These are phyloP conservation scores for Mus caroli DNA, from an alignment of 2,797 vertebrate species.

Conservation along the genomic window DNA sequence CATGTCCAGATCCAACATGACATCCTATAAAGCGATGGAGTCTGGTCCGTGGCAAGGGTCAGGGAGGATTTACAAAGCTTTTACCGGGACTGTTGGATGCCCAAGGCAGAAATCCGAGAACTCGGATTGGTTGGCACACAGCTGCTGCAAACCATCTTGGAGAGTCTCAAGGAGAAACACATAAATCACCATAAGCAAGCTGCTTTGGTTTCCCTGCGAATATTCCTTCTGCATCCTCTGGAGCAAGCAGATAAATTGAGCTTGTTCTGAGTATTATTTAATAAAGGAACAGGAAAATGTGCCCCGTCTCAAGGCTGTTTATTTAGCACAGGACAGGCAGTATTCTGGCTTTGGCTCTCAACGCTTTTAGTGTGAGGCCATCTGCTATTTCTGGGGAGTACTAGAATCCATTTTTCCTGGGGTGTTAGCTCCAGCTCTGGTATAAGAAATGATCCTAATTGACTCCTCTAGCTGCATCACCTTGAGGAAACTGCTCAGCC, in stretches of 20 bases:
- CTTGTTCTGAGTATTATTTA: constrained; percentile 8
- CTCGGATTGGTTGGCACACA: background rate
- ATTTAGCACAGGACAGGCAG: background rate
- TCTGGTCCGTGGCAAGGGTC: background rate
- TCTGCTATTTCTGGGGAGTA: background rate
- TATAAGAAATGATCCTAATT: background rate
- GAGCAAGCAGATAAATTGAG: background rate
- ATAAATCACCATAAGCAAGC: background rate
- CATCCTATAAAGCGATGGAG: too few species aligned
- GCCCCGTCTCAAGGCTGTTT: background rate
- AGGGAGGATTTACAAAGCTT: background rate
- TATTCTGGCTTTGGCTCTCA: background rate
- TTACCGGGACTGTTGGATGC: background rate
- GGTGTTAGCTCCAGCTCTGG: background rate
- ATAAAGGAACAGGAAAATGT: background rate
- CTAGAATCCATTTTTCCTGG: background rate
- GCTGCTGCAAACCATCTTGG: background rate
- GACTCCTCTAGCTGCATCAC: background rate
- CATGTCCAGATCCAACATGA: background rate
- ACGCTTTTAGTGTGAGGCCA: background rate
- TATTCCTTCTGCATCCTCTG: background rate
- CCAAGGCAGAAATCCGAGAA: background rate
- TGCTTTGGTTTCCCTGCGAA: background rate
- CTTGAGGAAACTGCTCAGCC: background rate
- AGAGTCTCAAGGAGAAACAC: background rate